Base-by-base conservation (phyloP, 2,113 vertebrate species). In the Urocitellus parryii region DNA sequence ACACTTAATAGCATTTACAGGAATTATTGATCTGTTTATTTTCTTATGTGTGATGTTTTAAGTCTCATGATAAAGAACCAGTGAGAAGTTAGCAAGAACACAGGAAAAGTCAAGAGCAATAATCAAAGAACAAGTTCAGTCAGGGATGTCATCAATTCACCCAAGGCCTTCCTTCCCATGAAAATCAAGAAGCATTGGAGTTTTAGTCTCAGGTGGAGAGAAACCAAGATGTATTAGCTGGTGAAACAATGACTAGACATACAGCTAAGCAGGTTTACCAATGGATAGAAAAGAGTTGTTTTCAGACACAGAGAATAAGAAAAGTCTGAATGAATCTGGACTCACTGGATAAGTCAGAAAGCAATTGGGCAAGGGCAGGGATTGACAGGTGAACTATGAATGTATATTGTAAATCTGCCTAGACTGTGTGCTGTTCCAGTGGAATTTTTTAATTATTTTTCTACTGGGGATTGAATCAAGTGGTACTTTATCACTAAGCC, bases 51-150 rank as follows among this genome's bases (percentile, higher is more conserved):
- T 89, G 14, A 34, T 91, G 34, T 87, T 85, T 85, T 87, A 78
- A 93, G 37, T 24, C 2, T 96, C 0, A 0, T 77, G 5, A 48
- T 73, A 8, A 45, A 7, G 48, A 82, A n/a, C 9, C n/a, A 91
- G 37, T 80, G 29, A 42, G 48, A 96, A 37, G 29, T 86, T 95
- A 94, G 56, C 45, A 77, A 96, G 53, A 90, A 89, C 25, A 79
- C 16, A 58, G 17, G 82, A 17, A 10, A 63, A 63, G 25, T 63
- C 22, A 63, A 63, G 8, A 63, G 24, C 24, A 63, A 10, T 63
- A 27, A 63, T 27, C 61, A 67, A 70, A 70, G 67, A 70, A 18
- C 5, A 7, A 70, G 34, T 70, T 70, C 67, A 34, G 16, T 70
- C 32, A n/a, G 34, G 14, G 32, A 1, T n/a, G 34, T 70, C 67